Percentiles rank a stretch among this genome's conserved stretches.
These are phyloP conservation scores for Simalia tracyae DNA, from an alignment of 2,797 vertebrate genomes.

Conservation along the genomic window DNA sequence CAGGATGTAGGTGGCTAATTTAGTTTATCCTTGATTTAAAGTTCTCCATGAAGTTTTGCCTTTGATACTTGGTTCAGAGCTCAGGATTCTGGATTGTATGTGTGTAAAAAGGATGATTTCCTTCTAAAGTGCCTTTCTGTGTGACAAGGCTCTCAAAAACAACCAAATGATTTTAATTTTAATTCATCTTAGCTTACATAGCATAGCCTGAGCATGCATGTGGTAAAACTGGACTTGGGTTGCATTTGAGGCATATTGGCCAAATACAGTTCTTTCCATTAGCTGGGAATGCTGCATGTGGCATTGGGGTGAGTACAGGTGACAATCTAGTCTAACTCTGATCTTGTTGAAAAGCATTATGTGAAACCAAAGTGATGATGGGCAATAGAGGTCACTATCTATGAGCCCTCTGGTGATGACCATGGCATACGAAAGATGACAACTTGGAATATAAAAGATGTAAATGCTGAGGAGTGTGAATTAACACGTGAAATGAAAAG, in stretches of 20 bases:
- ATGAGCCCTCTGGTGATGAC: background rate
- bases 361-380: too few species aligned
- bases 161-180: background rate
- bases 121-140: background rate
- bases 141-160: background rate
- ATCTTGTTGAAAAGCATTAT: background rate
- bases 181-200: background rate
- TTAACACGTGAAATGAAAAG: background rate
- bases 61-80: background rate
- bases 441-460: background rate
- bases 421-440: background rate
- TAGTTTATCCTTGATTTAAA: background rate
- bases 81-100: background rate
- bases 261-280: background rate
- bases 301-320: background rate
- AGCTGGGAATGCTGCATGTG: background rate
- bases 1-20: background rate
- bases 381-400: background rate
- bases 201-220: background rate
- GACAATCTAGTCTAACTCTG: background rate
- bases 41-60: background rate
- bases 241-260: background rate
- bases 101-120: background rate
- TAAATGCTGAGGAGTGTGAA: background rate
- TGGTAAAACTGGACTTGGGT: background rate